Base-by-base conservation (phyloP, 2,888 invertebrate genomes). In the Drosophila subsilvestris region DNA sequence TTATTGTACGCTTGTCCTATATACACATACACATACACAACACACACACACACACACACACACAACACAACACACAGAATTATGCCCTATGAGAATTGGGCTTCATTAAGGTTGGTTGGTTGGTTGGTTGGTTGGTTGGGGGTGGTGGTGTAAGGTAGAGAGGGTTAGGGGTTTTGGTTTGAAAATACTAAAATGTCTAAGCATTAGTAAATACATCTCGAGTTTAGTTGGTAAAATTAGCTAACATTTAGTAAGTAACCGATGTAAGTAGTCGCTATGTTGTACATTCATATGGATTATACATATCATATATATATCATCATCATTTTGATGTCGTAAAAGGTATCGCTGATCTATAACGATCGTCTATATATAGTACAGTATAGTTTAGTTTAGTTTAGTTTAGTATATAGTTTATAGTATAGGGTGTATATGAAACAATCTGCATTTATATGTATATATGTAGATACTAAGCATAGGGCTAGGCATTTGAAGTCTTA, bases 1-100 rank as follows among this genome's bases (percentile, higher is more conserved):
- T 86, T 86, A 85, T 85, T 85, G 85, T 85, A 85, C 84, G 84
- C 84, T 83, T 81, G 86, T 86, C 84, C 85, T 81, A 80, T 44
- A 53, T 27, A 49, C 47, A 65, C 42, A 27, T 8, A 27, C 27
- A 27, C 27, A 22, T 22, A 22, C 22, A 22, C n/a, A 29, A 47
- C 22, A 49, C 45, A 65, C 42, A 25, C 5, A 25, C 27, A 8
- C 27, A 20, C 20, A 20, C 20, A 20, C 20, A 32, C n/a, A 48
- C 22, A 22, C 22, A 22, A 47, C 20, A 54, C 17, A 50, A 45
- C 44, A 51, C 12, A 20, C 42, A 45, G 54, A 20, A 61, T 55
- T 55, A 48, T 57, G 49, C 37, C 37, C 37, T 60, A 14, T 66
- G 60, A 75, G 75, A 65, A 73, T 59, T 66, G 73, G 78, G 78